Evolutionary conservation across 2,797 vertebrate genomes (phyloP), one percentile per base, ranked within the genome.

Genomic region (Phrynocephalus vlangalii): DNA sequence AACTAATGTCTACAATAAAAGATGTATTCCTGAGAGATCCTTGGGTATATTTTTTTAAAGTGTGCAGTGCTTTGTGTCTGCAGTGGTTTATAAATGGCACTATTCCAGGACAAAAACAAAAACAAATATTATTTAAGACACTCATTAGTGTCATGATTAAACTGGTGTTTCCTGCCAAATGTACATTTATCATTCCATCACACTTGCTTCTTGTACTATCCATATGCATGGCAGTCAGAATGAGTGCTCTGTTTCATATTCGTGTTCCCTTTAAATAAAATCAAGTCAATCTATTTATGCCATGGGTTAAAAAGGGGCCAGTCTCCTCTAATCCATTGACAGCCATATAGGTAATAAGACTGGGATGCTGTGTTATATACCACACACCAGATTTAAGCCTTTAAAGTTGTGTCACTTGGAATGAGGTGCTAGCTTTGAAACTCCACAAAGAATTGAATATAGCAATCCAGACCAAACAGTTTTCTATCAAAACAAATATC

Each of bases 381-480:
- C 82, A 95, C 91, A 33, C 75, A 86, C 87, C 92, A 80, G 90
- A 94, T 94, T 94, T 93, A 92, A 88, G 91, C 71, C 86, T 88
- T 78, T 88, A 90, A 90, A 76, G 85, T 90, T 78, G 26, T 93
- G 93, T 91, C 90, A 91, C 82, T 94, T 93, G 89, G 92, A 83
- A 88, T 94, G 91, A 93, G 86, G 0, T 20, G 5, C 92, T 88
- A 87, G 87, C 75, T 30, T 77, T 83, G 76, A 88, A 91, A 88
- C 75, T 30, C 38, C 90, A 90, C 90, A 91, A 92, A 93, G 38
- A 85, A 76, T 87, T 1, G 63, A 90, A 63, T 85, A 83, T 89
- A 89, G 78, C 4, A 1, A 72, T 88, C 84, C 50, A 84, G 79
- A 60, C 80, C 91, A 93, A 95, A 92, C 28, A 33, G 80, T 82